Conservation (phyloP, 1,140 invertebrate genomes). For the Anastrepha ludens region DNA sequence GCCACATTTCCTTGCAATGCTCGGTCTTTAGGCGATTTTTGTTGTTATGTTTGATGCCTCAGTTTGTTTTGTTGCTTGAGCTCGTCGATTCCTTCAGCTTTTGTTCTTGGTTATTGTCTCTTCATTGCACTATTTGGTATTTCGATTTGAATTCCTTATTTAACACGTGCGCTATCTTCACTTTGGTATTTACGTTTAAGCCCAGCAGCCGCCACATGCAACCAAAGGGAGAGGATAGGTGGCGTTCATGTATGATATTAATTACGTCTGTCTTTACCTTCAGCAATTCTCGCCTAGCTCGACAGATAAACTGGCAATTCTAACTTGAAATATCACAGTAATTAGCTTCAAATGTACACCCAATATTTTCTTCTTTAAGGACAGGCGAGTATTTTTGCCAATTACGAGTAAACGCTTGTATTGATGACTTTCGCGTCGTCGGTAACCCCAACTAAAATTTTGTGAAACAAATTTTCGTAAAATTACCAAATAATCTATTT, state of each 20-base stretch:
- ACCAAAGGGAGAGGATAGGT: not conserved
- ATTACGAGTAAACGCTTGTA: too few relatives aligned
- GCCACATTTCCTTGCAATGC: slow-evolving; percentile 21
- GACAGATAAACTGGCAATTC: too few relatives aligned
- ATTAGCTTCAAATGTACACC: too few relatives aligned
- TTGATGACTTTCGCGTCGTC: too few relatives aligned
- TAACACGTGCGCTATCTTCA: not conserved
- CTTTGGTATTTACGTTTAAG: not conserved
- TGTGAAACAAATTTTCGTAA: too few relatives aligned
- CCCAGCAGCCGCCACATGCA: not conserved
- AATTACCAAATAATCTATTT: too few relatives aligned
- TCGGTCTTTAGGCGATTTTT: not conserved
- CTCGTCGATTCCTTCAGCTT: not conserved
- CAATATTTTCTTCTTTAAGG: too few relatives aligned
- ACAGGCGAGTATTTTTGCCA: too few relatives aligned
- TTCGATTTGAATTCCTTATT: not conserved
- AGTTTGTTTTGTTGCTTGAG: not conserved
- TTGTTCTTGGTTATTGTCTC: not conserved
- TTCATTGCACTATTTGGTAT: not conserved
- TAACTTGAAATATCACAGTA: too few relatives aligned
- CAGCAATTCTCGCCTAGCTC: too few relatives aligned
- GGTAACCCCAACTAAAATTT: too few relatives aligned
- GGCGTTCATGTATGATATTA: not conserved
- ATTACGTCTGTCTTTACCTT: too few relatives aligned
- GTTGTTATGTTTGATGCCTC: not conserved